A percentile compares a stretch with the other conserved stretches of the same genome.
Conservation (phyloP, 2,797 vertebrate genomes). For the Acomys russatus region DNA sequence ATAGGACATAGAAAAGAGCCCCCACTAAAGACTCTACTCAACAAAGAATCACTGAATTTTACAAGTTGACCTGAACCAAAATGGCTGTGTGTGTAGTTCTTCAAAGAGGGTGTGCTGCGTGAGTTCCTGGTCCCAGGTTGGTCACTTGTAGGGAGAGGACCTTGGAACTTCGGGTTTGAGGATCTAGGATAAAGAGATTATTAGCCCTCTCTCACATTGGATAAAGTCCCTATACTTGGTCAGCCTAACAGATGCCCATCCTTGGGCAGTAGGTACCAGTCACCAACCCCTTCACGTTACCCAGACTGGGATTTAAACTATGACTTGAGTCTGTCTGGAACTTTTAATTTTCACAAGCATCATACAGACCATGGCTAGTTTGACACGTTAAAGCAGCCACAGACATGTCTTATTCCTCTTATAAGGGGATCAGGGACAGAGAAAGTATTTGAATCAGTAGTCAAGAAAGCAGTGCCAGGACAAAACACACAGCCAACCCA, state of each 20-base stretch:
- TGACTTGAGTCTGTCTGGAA: neutral
- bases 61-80: neutral
- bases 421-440: neutral
- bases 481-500: conserved; percentile 74
- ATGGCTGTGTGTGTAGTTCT: neutral
- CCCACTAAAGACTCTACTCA: neutral
- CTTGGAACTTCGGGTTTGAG: neutral
- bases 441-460: conserved; percentile 67
- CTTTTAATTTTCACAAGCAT: conserved; percentile 40
- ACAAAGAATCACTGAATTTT: neutral
- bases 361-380: neutral
- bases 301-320: neutral
- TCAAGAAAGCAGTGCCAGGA: conserved; percentile 65
- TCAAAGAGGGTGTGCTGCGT: neutral
- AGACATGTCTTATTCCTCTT: conserved; percentile 18
- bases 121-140: neutral
- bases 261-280: neutral
- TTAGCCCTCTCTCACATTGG: neutral
- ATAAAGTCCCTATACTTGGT: neutral
- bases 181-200: neutral
- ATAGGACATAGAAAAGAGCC: neutral
- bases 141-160: neutral
- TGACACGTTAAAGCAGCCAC: conserved; percentile 1
- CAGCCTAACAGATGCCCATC: neutral
- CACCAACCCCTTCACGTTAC: neutral